phyloP scores from a whole-genome alignment of 2,797 vertebrate genomes.

The Pipistrellus pygmaeus region DNA sequence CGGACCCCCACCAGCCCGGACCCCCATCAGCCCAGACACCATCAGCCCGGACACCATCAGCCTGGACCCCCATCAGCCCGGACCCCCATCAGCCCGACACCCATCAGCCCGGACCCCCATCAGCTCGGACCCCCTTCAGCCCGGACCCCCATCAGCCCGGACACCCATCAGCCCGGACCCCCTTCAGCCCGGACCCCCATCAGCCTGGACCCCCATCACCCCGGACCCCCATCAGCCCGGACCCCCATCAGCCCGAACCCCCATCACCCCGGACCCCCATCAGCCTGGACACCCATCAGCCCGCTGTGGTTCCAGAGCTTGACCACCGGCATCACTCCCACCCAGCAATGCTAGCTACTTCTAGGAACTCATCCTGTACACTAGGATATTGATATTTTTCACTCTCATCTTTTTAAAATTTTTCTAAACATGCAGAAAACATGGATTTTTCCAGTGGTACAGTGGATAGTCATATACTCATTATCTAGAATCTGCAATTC shows the following conservation, averaged over 20 bases:
- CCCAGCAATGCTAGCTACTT: neutral
- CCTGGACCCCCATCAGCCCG: too few relatives aligned
- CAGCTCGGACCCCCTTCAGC: too few relatives aligned
- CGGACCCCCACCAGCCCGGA: too few relatives aligned
- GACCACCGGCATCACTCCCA: neutral
- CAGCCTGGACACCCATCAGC: too few relatives aligned
- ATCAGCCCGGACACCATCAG: too few relatives aligned
- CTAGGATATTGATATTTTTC: neutral
- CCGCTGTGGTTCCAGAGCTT: neutral
- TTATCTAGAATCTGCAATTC: neutral
- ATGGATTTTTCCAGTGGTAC: neutral
- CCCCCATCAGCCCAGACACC: too few relatives aligned
- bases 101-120: too few relatives aligned
- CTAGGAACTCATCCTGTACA: neutral
- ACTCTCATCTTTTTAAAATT: neutral
- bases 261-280: neutral
- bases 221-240: neutral
- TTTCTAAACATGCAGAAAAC: neutral
- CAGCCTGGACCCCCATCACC: too few relatives aligned
- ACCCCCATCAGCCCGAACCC: too few relatives aligned
- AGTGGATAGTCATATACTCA: neutral
- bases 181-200: too few relatives aligned
- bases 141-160: too few relatives aligned
- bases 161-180: neutral
- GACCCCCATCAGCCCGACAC: too few relatives aligned